These are phyloP conservation scores for Camelus bactrianus DNA, from an alignment of 2,113 vertebrate genomes.

Conservation along the genomic window DNA sequence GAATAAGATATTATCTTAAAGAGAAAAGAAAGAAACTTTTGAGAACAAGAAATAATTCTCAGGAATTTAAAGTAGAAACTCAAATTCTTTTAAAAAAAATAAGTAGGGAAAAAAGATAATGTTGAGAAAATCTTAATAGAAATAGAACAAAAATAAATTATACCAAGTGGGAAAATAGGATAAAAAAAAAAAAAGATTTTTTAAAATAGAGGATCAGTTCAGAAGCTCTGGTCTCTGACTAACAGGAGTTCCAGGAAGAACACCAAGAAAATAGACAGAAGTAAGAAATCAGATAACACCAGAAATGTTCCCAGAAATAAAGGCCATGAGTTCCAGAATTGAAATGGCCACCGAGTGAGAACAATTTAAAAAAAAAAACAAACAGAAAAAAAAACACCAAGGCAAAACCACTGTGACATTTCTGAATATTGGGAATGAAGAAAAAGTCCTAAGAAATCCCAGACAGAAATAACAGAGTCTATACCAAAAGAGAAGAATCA, in stretches of 20 bases:
- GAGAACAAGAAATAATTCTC: neutral
- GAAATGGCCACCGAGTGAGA: conserved; percentile 15
- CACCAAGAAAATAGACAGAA: conserved; percentile 27
- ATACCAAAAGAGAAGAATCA: neutral
- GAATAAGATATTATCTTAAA: neutral
- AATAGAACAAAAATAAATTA: neutral
- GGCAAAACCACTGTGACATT: conserved; percentile 62
- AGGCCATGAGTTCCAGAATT: conserved; percentile 52
- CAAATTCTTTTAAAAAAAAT: neutral
- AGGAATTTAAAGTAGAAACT: neutral
- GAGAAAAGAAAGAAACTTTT: neutral
- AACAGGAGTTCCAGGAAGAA: conserved; percentile 46
- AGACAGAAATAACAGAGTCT: neutral
- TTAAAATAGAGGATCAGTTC: neutral
- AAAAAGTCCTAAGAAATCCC: conserved; percentile 22
- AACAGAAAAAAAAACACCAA: conserved; percentile 6
- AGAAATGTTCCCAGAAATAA: conserved; percentile 57
- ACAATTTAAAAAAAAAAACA: conserved; percentile 58
- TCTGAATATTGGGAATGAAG: conserved; percentile 58
- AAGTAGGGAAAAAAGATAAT: neutral
- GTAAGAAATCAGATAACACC: neutral
- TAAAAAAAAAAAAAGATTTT: neutral
- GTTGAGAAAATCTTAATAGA: conserved; percentile 1
- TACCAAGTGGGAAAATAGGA: neutral
- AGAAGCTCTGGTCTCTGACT: conserved; percentile 48